These are phyloP conservation scores for Pandion haliaetus DNA, from an alignment of 2,113 vertebrate genomes.

Conservation along the genomic window DNA sequence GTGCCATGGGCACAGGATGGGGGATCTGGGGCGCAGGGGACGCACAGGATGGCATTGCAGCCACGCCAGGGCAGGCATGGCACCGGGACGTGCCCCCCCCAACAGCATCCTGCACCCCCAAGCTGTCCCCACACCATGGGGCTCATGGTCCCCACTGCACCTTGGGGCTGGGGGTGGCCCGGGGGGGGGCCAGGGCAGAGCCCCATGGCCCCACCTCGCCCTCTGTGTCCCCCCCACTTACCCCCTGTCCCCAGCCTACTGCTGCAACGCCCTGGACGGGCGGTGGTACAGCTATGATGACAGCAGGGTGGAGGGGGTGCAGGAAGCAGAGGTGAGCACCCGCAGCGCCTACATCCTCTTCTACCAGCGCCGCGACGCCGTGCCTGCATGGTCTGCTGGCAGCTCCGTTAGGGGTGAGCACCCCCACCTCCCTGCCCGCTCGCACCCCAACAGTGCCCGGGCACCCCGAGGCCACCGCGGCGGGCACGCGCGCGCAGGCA, in stretches of 20 bases:
- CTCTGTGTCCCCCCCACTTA: too few relatives aligned
- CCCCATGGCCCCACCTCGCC: not conserved
- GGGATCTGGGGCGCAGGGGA: not conserved
- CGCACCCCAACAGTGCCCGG: accelerated
- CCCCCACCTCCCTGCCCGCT: not conserved
- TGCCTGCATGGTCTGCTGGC: slow-evolving; percentile 84
- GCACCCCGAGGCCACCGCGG: not conserved
- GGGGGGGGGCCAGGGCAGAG: not conserved
- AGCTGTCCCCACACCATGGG: accelerated
- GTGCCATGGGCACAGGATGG: not conserved
- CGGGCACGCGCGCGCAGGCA: accelerated
- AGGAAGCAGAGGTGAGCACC: slow-evolving; percentile 84
- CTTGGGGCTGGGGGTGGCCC: too few relatives aligned
- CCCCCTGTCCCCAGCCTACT: slow-evolving; percentile 78
- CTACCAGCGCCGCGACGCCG: slow-evolving; percentile 87
- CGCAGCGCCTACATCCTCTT: slow-evolving; percentile 93
- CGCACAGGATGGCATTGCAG: accelerated
- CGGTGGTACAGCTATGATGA: slow-evolving; percentile 94
- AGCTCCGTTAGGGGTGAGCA: slow-evolving; percentile 82
- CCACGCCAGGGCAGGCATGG: not conserved
- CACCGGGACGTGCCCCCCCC: not conserved
- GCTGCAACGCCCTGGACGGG: slow-evolving; percentile 89
- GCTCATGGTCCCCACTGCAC: not conserved
- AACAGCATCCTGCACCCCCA: not conserved
- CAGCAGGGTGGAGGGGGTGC: slow-evolving; percentile 84